Evolutionary conservation across 2,888 invertebrate genomes (phyloP).

Genomic region (Metallyticus violacea): DNA sequence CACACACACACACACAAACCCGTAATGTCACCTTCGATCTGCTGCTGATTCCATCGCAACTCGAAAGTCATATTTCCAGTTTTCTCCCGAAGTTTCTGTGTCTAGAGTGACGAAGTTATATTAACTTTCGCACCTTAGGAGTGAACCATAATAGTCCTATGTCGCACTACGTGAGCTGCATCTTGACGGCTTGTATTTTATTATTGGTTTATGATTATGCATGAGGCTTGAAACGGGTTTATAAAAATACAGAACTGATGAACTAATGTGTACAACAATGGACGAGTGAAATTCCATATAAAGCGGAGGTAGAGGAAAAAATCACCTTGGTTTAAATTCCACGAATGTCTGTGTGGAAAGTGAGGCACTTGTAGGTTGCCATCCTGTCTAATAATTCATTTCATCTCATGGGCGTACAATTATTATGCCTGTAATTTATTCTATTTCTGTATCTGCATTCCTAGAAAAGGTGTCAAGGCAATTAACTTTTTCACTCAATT

Average conservation of each 20-base stretch:
- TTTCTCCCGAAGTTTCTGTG: no score
- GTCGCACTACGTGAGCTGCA: background rate
- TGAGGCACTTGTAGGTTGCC: background rate
- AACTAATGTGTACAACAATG: background rate
- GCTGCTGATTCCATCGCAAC: no score
- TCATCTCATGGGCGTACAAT: background rate
- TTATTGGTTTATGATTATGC: background rate
- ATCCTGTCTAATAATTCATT: background rate
- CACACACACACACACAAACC: no score
- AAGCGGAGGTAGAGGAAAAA: background rate
- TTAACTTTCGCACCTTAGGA: background rate
- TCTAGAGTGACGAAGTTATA: background rate
- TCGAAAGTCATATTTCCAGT: no score
- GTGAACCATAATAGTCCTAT: background rate
- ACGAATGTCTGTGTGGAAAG: background rate
- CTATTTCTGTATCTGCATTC: no score
- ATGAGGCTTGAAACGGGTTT: background rate
- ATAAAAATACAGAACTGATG: background rate
- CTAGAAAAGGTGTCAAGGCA: no score
- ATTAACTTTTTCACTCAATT: no score
- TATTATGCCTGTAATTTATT: no score
- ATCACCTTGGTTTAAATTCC: background rate
- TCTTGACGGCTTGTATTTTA: background rate
- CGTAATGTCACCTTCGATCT: no score
- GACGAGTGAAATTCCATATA: background rate